Evolutionary conservation across 2,888 invertebrate species (phyloP).

Genomic region (Molanna angustata): DNA sequence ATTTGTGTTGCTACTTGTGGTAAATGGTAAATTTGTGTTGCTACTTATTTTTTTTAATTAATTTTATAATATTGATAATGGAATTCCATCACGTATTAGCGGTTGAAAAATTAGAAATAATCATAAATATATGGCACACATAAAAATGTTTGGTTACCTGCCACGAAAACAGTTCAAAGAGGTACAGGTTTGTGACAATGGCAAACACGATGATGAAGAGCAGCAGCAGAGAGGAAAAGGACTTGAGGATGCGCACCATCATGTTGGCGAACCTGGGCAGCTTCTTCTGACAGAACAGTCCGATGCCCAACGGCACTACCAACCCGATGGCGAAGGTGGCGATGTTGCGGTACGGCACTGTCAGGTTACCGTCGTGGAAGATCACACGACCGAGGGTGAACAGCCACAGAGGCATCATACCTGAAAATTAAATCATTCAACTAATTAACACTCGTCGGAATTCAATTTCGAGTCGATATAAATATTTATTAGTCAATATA

Average conservation of each 20-base stretch:
- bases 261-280: conserved; percentile 65
- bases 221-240: conserved; percentile 75
- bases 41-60: no score
- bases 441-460: no score
- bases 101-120: no score
- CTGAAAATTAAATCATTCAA: no score
- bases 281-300: conserved; percentile 63
- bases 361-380: conserved; percentile 67
- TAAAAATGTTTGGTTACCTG: conserved; percentile 61
- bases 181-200: conserved; percentile 82
- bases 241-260: conserved; percentile 79
- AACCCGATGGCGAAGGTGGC: conserved; percentile 71
- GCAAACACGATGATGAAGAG: conserved; percentile 85
- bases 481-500: no score
- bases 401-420: conserved; percentile 87
- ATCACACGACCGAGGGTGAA: conserved; percentile 80
- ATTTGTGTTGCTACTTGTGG: no score
- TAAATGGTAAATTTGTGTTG: no score
- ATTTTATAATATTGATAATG: no score
- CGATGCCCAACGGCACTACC: conserved; percentile 73
- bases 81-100: no score
- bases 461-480: no score
- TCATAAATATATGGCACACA: no score
- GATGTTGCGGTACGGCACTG: conserved; percentile 77
- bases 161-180: conserved; percentile 87